phyloP scores from a whole-genome alignment of 2,888 invertebrate species.

The Cactoblastis cactorum region DNA sequence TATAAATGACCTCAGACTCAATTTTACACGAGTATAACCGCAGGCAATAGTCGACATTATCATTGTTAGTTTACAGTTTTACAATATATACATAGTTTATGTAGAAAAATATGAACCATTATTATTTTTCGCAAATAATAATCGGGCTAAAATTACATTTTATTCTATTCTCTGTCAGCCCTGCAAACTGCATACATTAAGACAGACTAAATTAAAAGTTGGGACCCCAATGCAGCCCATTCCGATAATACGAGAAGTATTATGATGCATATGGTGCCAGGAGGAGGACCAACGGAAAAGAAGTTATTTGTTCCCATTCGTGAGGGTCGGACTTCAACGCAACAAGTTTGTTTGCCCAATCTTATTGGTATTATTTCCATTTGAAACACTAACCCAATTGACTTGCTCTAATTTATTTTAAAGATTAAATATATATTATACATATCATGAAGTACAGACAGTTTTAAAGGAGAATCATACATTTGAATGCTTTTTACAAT shows the following conservation, averaged over 20 bases:
- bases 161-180: conserved; percentile 26
- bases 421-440: too few species aligned
- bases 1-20: too few species aligned
- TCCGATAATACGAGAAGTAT: conserved; percentile 69
- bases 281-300: conserved; percentile 63
- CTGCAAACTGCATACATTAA: conserved; percentile 65
- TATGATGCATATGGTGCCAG: conserved; percentile 71
- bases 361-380: background rate
- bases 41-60: too few species aligned
- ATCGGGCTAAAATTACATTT: background rate
- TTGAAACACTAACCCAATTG: background rate
- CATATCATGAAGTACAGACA: too few species aligned
- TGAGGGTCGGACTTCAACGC: conserved; percentile 34
- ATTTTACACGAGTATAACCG: too few species aligned
- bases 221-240: conserved; percentile 51
- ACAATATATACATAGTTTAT: too few species aligned
- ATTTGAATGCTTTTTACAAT: too few species aligned
- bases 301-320: conserved; percentile 55
- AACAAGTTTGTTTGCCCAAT: conserved; percentile 1
- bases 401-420: background rate
- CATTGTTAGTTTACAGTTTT: too few species aligned
- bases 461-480: too few species aligned
- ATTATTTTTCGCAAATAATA: too few species aligned
- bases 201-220: conserved; percentile 78
- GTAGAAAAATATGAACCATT: too few species aligned